Percentiles rank a stretch among this genome's conserved stretches.
Evolutionary conservation across 2,888 invertebrate genomes (phyloP).

Genomic region (Parasteatoda lunata): DNA sequence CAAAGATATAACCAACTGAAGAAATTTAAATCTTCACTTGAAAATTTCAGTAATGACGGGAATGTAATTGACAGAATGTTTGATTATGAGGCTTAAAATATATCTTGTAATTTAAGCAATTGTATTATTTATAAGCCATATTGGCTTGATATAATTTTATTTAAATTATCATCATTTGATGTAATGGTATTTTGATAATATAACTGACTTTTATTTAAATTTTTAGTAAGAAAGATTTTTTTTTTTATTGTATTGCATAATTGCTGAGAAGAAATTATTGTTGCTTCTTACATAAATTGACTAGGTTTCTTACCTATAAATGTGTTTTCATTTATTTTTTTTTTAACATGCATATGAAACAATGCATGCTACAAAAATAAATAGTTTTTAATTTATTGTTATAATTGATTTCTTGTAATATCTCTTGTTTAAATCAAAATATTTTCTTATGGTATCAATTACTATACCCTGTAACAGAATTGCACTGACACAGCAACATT

Average conservation of each 20-base stretch:
- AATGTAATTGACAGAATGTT: constrained; percentile 48
- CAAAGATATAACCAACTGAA: constrained; percentile 80
- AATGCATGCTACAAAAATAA: too few relatives aligned
- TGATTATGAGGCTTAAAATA: constrained; percentile 34
- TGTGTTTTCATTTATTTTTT: too few relatives aligned
- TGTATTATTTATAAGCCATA: not conserved
- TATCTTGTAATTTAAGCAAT: not conserved
- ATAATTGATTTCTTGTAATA: too few relatives aligned
- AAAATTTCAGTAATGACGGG: constrained; percentile 32
- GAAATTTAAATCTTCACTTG: constrained; percentile 32
- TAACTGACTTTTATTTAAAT: not conserved
- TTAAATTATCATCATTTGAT: not conserved
- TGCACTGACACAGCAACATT: too few relatives aligned
- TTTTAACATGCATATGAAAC: too few relatives aligned
- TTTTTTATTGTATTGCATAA: not conserved
- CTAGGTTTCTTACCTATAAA: too few relatives aligned
- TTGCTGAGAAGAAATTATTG: not conserved
- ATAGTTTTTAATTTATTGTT: too few relatives aligned
- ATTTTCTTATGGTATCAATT: too few relatives aligned
- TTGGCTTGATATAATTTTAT: not conserved
- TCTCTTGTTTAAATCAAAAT: too few relatives aligned
- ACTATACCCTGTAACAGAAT: too few relatives aligned
- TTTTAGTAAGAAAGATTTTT: not conserved
- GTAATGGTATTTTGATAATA: not conserved
- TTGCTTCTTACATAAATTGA: not conserved